Conservation (phyloP, 2,888 invertebrate genomes). For the Trisateles emortualis region DNA sequence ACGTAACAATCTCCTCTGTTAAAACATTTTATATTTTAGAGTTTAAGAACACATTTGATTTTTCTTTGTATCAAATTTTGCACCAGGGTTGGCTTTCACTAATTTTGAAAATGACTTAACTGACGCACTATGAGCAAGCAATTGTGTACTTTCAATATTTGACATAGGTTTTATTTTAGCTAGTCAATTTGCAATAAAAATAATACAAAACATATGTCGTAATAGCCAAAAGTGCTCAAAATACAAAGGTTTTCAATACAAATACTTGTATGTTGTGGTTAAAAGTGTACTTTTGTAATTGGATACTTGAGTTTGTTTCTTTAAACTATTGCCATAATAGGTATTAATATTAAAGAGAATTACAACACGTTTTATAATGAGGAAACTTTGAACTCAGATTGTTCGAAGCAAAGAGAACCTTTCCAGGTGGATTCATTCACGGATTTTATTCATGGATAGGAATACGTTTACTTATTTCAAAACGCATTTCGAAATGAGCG, state of each 20-base stretch:
- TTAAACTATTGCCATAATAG: constrained; percentile 39
- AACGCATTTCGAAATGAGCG: too few relatives aligned
- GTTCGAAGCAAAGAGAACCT: too few relatives aligned
- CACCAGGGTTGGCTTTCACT: not conserved
- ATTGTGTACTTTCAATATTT: fast-evolving
- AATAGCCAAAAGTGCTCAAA: constrained; percentile 59
- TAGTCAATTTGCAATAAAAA: constrained; percentile 20
- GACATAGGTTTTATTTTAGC: not conserved
- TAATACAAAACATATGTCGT: constrained; percentile 69
- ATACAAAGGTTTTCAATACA: constrained; percentile 41
- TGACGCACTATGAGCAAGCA: not conserved
- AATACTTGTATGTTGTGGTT: constrained; percentile 68
- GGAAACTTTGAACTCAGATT: too few relatives aligned
- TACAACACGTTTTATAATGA: constrained; percentile 4
- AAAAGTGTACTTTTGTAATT: constrained; percentile 50
- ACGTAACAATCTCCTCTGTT: not conserved
- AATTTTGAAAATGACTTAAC: not conserved
- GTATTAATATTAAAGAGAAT: constrained; percentile 39
- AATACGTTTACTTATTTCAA: too few relatives aligned
- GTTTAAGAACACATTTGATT: fast-evolving
- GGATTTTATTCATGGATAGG: too few relatives aligned
- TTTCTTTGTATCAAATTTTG: not conserved
- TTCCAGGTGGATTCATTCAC: too few relatives aligned
- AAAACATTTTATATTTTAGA: not conserved
- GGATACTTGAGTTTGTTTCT: constrained; percentile 55